A percentile compares a stretch with the other conserved stretches of the same genome.
Evolutionary conservation across 2,797 vertebrate species (phyloP).

Genomic region (Lerista edwardsae): DNA sequence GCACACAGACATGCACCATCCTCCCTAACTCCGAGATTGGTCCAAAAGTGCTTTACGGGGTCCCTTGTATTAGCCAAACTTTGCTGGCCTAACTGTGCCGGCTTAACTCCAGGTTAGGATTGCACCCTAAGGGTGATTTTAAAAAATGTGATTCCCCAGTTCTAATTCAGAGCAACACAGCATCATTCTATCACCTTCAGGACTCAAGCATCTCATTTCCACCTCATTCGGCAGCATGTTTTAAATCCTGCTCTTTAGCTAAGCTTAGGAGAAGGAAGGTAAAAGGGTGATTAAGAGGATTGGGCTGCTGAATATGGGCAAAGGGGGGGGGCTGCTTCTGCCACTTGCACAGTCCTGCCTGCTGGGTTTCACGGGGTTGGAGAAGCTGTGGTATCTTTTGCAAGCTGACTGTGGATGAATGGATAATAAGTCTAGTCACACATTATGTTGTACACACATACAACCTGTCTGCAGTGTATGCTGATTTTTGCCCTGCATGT

Average conservation of each 20-base stretch:
- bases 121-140: not conserved
- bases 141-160: not conserved
- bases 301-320: not conserved
- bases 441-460: not conserved
- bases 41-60: too few species aligned
- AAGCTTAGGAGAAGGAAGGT: not conserved
- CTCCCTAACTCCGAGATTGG: too few species aligned
- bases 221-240: not conserved
- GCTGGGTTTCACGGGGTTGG: not conserved
- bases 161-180: not conserved
- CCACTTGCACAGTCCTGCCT: not conserved
- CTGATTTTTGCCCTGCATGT: too few species aligned
- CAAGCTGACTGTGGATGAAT: not conserved
- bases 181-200: not conserved
- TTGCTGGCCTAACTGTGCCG: too few species aligned
- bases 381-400: not conserved
- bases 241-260: not conserved
- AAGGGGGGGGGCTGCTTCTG: not conserved
- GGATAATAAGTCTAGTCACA: not conserved
- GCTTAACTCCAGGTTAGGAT: too few species aligned
- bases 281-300: not conserved
- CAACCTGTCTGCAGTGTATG: not conserved
- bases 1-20: too few species aligned
- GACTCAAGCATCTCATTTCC: not conserved
- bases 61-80: too few species aligned